phyloP scores from a whole-genome alignment of 2,888 invertebrate species.

The Smittia sp. region DNA sequence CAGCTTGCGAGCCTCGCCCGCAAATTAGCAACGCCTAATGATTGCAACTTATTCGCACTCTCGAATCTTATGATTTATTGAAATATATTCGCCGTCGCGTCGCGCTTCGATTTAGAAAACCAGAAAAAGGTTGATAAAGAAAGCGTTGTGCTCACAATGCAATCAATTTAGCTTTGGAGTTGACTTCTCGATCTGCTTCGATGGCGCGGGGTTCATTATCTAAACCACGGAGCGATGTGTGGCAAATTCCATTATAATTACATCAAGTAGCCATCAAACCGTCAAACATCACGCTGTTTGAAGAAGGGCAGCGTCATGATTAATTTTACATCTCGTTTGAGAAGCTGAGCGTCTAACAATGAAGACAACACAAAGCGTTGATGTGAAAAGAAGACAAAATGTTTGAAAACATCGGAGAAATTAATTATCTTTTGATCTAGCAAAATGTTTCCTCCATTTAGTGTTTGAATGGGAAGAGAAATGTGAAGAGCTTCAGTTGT shows the following conservation, averaged over 20 bases:
- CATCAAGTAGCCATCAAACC: background rate
- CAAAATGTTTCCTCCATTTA: too few species aligned
- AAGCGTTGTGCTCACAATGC: background rate
- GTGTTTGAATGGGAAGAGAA: too few species aligned
- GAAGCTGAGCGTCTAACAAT: background rate
- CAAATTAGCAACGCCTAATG: background rate
- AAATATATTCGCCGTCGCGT: background rate
- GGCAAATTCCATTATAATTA: slow-evolving; percentile 2
- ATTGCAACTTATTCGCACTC: too few species aligned
- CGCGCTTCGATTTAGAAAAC: too few species aligned
- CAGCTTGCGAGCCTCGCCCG: background rate
- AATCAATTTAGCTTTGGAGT: background rate
- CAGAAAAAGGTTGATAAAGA: background rate
- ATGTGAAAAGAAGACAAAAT: too few species aligned
- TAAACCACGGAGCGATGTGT: background rate
- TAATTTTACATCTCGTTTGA: slow-evolving; percentile 1
- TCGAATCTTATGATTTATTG: background rate
- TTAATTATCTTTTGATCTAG: too few species aligned
- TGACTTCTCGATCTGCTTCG: background rate
- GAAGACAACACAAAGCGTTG: too few species aligned
- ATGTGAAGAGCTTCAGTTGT: too few species aligned
- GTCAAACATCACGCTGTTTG: background rate
- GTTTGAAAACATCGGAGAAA: too few species aligned
- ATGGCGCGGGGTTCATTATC: background rate
- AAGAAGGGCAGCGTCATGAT: background rate